These are phyloP conservation scores for Pammene aurita DNA, from an alignment of 2,888 invertebrate genomes.

Conservation along the genomic window DNA sequence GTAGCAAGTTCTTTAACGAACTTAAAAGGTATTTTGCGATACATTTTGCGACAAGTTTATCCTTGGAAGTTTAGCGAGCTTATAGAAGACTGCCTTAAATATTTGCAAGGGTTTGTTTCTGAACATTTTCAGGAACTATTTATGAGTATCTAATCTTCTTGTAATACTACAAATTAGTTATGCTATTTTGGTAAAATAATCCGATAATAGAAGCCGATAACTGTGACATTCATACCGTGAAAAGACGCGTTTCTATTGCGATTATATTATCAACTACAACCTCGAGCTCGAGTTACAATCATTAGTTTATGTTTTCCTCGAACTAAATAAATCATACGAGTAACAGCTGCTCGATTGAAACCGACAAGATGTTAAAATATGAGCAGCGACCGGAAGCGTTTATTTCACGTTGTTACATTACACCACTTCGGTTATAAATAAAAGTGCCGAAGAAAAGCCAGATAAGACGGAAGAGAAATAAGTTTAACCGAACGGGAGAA, in stretches of 20 bases:
- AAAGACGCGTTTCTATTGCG: conserved; percentile 9
- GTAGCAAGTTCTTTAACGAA: conserved; percentile 32
- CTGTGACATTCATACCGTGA: neutral
- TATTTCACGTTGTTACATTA: conserved; percentile 72
- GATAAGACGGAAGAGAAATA: conserved; percentile 81
- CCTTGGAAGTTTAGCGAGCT: conserved; percentile 12
- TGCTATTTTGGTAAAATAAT: neutral
- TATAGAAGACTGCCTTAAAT: neutral
- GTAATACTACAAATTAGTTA: neutral
- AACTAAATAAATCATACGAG: conserved; percentile 42
- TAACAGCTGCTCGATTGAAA: conserved; percentile 51
- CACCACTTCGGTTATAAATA: conserved; percentile 78
- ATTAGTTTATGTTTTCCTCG: conserved; percentile 21
- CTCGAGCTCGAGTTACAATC: conserved; percentile 5
- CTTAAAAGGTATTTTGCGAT: conserved; percentile 21
- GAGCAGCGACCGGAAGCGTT: conserved; percentile 68
- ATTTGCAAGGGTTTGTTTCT: conserved; percentile 1
- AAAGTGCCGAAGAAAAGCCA: conserved; percentile 78
- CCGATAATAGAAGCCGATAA: neutral
- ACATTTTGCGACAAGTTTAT: conserved; percentile 31
- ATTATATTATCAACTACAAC: conserved; percentile 13
- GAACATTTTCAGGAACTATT: neutral
- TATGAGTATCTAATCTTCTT: neutral
- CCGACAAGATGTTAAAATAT: conserved; percentile 65
- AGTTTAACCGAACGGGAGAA: conserved; percentile 82